Conservation (phyloP, 1,140 invertebrate genomes). For the Whitmania pigra region DNA sequence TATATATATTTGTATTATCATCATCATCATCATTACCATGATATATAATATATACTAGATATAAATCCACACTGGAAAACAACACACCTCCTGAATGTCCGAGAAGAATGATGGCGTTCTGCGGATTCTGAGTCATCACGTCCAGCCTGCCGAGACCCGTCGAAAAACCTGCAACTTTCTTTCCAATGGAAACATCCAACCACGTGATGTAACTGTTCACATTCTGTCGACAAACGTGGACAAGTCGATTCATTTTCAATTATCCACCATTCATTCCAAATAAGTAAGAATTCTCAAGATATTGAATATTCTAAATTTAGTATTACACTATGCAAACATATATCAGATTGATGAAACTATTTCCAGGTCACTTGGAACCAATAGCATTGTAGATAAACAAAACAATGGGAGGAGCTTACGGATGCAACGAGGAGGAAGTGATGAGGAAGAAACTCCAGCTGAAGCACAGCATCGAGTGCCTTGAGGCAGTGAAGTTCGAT, state of each 20-base stretch:
- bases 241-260: neutral
- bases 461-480: constrained; percentile 60
- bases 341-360: too few species aligned
- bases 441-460: constrained; percentile 88
- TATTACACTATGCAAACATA: too few species aligned
- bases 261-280: too few species aligned
- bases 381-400: neutral
- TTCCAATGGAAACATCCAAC: constrained; percentile 85
- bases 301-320: too few species aligned
- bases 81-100: constrained; percentile 70
- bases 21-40: too few species aligned
- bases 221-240: constrained; percentile 47
- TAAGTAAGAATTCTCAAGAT: too few species aligned
- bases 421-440: constrained; percentile 83
- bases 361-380: too few species aligned
- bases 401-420: constrained; percentile 46
- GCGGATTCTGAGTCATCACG: constrained; percentile 84
- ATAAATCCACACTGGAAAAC: too few species aligned
- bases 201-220: constrained; percentile 70
- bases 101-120: constrained; percentile 78
- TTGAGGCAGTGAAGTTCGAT: constrained; percentile 93
- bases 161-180: constrained; percentile 65
- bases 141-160: constrained; percentile 59
- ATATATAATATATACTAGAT: too few species aligned
- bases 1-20: too few species aligned